Conservation (phyloP, 1,140 invertebrate genomes). For the Latrodectus geometricus region DNA sequence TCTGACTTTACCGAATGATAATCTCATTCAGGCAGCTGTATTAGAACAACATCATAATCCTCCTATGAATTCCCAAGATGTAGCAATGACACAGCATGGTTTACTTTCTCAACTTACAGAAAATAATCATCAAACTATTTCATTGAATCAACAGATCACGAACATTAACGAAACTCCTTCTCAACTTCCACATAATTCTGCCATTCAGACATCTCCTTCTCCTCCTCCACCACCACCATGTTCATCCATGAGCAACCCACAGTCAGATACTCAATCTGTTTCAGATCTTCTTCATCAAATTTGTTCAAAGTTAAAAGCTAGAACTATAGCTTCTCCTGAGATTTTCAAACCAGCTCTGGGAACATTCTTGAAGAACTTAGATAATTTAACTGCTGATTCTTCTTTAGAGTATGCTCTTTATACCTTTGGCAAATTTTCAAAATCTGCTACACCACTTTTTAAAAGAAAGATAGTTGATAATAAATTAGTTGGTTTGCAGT, state of each 20-base stretch:
- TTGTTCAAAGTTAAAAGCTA: slow-evolving; percentile 36
- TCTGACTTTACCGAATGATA: not conserved
- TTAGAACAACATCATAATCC: slow-evolving; percentile 20
- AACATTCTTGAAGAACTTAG: slow-evolving; percentile 51
- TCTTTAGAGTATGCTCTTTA: slow-evolving; percentile 53
- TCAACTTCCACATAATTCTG: not conserved
- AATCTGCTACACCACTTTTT: slow-evolving; percentile 38
- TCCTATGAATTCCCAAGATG: slow-evolving; percentile 14
- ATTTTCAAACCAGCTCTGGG: slow-evolving; percentile 43
- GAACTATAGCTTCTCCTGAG: slow-evolving; percentile 25
- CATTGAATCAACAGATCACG: not conserved
- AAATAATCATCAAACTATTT: not conserved
- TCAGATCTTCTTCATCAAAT: slow-evolving; percentile 27
- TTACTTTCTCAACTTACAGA: slow-evolving; percentile 8
- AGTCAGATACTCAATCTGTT: slow-evolving; percentile 13
- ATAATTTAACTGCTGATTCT: slow-evolving; percentile 41
- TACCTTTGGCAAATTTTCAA: slow-evolving; percentile 58
- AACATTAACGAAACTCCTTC: not conserved
- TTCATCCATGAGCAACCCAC: not conserved
- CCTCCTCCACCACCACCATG: slow-evolving; percentile 29
- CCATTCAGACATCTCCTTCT: not conserved
- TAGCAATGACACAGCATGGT: slow-evolving; percentile 12
- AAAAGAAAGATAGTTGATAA: slow-evolving; percentile 48
- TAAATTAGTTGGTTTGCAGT: slow-evolving; percentile 55
- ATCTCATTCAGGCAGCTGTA: not conserved